Evolutionary conservation across 2,888 invertebrate species (phyloP).

Genomic region (Callimorpha dominula): DNA sequence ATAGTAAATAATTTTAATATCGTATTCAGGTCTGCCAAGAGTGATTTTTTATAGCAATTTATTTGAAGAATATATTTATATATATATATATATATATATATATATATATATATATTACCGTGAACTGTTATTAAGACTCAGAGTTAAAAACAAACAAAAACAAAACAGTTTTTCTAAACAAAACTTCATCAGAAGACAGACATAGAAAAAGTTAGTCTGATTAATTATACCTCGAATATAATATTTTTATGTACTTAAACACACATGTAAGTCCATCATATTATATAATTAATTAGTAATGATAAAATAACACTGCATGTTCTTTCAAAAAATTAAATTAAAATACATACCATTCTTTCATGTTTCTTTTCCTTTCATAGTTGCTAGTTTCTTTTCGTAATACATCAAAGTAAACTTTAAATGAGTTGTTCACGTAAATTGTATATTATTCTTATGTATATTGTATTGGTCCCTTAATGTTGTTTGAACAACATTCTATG

Average conservation of each 20-base stretch:
- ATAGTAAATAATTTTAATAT: too few species aligned
- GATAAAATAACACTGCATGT: neutral
- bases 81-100: too few species aligned
- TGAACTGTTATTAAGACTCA: neutral
- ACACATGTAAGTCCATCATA: neutral
- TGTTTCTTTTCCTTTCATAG: conserved; percentile 8
- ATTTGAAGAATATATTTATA: too few species aligned
- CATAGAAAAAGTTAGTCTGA: neutral
- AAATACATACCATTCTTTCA: neutral
- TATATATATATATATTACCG: too few species aligned
- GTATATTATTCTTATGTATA: conserved; percentile 48
- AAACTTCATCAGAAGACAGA: neutral
- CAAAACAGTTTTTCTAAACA: neutral
- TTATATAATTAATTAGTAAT: neutral
- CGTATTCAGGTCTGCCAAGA: too few species aligned
- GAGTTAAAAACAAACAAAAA: neutral
- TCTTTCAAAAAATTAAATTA: neutral
- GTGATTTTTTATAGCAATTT: too few species aligned
- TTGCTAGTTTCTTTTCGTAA: conserved; percentile 1
- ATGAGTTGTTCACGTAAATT: conserved; percentile 24
- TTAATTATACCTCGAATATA: neutral
- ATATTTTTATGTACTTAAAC: neutral
- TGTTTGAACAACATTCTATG: conserved; percentile 56
- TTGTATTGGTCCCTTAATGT: conserved; percentile 49
- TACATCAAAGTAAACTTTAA: conserved; percentile 13